A percentile compares a stretch with the other conserved stretches of the same genome.
Conservation (phyloP, 1,140 invertebrate species). For the Tetraneura akinire region DNA sequence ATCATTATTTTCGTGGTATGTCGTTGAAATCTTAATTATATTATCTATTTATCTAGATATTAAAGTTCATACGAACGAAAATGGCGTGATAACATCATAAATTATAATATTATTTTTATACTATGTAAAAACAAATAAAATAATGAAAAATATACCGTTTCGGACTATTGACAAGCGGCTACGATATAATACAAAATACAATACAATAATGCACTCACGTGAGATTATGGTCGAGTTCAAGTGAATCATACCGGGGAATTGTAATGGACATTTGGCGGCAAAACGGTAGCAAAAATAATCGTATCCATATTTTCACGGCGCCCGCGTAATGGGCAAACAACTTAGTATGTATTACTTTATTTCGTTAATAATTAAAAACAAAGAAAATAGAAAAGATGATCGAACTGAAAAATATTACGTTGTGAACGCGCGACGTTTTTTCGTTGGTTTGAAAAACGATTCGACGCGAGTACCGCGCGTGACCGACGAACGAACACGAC, state of each 20-base stretch:
- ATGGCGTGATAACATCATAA: background rate
- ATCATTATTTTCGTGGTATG: background rate
- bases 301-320: background rate
- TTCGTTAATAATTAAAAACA: background rate
- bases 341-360: background rate
- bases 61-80: background rate
- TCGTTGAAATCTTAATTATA: slow-evolving; percentile 1
- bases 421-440: background rate
- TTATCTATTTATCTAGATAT: background rate
- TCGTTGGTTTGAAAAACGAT: background rate
- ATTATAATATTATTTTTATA: too few relatives aligned
- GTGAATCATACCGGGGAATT: background rate
- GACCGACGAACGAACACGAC: slow-evolving; percentile 9
- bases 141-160: too few relatives aligned
- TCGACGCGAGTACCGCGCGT: background rate
- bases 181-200: too few relatives aligned
- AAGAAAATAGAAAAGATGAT: too few relatives aligned
- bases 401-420: too few relatives aligned
- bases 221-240: background rate
- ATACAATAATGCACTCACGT: background rate
- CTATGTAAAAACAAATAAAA: too few relatives aligned
- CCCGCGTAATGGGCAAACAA: too few relatives aligned
- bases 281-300: background rate
- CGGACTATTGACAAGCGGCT: too few relatives aligned
- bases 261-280: background rate